phyloP scores from a whole-genome alignment of 2,888 invertebrate genomes.

The Leptopilina myrica region DNA sequence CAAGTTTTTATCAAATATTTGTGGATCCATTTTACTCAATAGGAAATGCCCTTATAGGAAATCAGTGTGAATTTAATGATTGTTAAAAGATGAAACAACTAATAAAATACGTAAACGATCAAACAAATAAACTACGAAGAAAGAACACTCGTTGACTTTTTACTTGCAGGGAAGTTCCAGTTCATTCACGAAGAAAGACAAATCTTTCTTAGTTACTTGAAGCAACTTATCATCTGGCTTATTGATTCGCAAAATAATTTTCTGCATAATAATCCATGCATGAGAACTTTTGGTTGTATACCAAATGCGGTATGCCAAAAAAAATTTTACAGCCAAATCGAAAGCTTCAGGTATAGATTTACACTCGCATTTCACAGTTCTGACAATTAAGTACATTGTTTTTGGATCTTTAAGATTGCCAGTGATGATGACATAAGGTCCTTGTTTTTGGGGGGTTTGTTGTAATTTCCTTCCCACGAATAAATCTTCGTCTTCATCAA shows the following conservation, averaged over 20 bases:
- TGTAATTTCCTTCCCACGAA: conserved; percentile 13
- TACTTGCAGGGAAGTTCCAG: neutral
- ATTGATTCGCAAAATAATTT: conserved; percentile 22
- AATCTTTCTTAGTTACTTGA: conserved; percentile 15
- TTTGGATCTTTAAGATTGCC: neutral
- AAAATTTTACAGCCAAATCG: conserved; percentile 19
- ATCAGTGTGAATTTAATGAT: neutral
- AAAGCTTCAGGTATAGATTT: conserved; percentile 9
- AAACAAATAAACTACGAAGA: neutral
- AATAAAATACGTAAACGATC: neutral
- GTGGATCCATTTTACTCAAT: neutral
- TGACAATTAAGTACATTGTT: neutral
- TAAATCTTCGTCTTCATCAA: neutral
- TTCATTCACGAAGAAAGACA: conserved; percentile 12
- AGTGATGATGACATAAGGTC: conserved; percentile 21
- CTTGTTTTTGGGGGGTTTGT: neutral
- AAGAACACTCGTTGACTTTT: neutral
- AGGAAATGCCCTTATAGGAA: neutral
- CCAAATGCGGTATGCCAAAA: neutral
- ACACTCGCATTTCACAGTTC: conserved; percentile 17
- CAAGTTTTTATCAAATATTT: neutral
- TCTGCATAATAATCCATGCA: conserved; percentile 24
- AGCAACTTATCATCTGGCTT: conserved; percentile 26
- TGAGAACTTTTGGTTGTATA: conserved; percentile 17
- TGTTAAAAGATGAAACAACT: neutral